A percentile compares a stretch with the other conserved stretches of the same genome.
These are phyloP conservation scores for Tetramorium simillimum DNA, from an alignment of 1,140 invertebrate genomes.

Conservation along the genomic window DNA sequence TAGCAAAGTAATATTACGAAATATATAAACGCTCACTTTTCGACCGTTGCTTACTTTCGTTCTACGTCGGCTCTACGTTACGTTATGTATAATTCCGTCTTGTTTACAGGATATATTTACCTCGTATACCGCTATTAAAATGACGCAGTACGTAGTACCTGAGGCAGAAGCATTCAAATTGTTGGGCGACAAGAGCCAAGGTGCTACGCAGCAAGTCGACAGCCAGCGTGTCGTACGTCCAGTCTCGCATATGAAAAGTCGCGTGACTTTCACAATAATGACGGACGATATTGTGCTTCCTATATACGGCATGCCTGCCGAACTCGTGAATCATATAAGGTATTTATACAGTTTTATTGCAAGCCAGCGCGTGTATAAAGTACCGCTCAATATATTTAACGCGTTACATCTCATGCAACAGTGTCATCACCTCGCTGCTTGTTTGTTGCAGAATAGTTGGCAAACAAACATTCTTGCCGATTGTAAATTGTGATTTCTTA, in stretches of 20 bases:
- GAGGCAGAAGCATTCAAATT: conserved; percentile 91
- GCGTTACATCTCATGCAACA: no score
- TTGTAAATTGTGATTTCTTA: conserved; percentile 93
- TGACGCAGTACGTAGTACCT: conserved; percentile 91
- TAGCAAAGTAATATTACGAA: background rate
- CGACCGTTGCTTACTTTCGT: no score
- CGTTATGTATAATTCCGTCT: background rate
- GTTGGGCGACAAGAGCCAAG: conserved; percentile 85
- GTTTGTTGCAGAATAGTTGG: conserved; percentile 86
- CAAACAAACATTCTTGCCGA: conserved; percentile 91
- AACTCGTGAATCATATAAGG: conserved; percentile 87
- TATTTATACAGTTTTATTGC: conserved; percentile 75
- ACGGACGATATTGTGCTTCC: conserved; percentile 88
- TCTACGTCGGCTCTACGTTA: background rate
- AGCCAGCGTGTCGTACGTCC: conserved; percentile 66
- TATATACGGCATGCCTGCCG: conserved; percentile 87
- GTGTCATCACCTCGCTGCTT: conserved; percentile 7
- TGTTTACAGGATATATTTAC: conserved; percentile 85
- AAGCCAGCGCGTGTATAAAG: no score
- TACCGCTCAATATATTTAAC: no score
- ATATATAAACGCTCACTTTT: background rate
- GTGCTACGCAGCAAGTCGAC: conserved; percentile 52
- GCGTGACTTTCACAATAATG: conserved; percentile 88
- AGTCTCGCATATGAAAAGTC: conserved; percentile 88
- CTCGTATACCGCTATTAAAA: conserved; percentile 86